phyloP scores from a whole-genome alignment of 2,113 vertebrate genomes.

The Halichoerus grypus region DNA sequence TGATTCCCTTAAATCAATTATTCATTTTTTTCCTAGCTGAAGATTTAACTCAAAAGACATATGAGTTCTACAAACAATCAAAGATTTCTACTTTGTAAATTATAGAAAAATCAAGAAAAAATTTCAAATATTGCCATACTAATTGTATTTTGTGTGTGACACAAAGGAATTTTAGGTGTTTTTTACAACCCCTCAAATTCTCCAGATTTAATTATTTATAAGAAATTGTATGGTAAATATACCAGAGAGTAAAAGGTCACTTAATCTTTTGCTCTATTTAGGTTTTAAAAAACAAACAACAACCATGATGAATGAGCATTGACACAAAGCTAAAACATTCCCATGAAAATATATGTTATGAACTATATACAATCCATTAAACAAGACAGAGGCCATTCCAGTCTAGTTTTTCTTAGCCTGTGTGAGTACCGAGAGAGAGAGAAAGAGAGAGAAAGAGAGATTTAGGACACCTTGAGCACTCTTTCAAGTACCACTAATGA shows the following conservation, averaged over 20 bases:
- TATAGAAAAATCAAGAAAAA: constrained; percentile 76
- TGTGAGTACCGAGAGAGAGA: constrained; percentile 63
- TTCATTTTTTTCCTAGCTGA: constrained; percentile 82
- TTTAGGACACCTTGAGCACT: constrained; percentile 73
- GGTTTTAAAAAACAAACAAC: constrained; percentile 80
- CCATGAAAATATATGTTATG: constrained; percentile 81
- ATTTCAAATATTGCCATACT: constrained; percentile 59
- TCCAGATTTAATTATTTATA: constrained; percentile 71
- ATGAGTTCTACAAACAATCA: constrained; percentile 78
- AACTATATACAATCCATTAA: constrained; percentile 82
- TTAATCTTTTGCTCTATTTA: constrained; percentile 79
- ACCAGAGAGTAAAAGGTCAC: constrained; percentile 66
- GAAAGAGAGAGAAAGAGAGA: not conserved
- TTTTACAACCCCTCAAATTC: constrained; percentile 53
- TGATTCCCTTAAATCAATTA: constrained; percentile 80
- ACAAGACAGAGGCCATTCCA: constrained; percentile 78
- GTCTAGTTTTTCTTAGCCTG: constrained; percentile 64
- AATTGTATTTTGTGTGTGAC: constrained; percentile 36
- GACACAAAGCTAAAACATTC: constrained; percentile 83
- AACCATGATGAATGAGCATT: constrained; percentile 81
- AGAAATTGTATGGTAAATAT: constrained; percentile 70
- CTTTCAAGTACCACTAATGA: constrained; percentile 83
- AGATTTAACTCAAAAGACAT: constrained; percentile 79
- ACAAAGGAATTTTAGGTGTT: constrained; percentile 58
- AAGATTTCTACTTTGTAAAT: constrained; percentile 74